A percentile compares a stretch with the other conserved stretches of the same genome.
Evolutionary conservation across 2,113 vertebrate genomes (phyloP).

Genomic region (Phainopepla nitens): DNA sequence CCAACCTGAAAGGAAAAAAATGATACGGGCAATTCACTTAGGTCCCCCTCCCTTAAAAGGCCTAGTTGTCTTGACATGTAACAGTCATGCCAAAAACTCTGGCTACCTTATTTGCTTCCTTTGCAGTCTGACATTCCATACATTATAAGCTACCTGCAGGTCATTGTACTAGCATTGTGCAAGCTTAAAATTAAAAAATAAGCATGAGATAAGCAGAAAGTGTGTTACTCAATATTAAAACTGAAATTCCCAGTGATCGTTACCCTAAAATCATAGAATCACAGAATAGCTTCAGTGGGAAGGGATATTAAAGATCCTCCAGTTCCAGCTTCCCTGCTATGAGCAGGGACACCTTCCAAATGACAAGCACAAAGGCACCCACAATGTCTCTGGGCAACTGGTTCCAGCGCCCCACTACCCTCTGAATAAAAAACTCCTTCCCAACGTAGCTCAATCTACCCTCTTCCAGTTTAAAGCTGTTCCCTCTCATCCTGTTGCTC

Average conservation of each 20-base stretch:
- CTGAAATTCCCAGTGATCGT: background rate
- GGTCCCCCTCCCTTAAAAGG: accelerated
- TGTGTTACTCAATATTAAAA: background rate
- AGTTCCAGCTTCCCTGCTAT: background rate
- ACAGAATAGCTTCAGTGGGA: accelerated
- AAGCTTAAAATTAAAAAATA: background rate
- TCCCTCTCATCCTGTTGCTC: too few species aligned
- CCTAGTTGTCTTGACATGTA: background rate
- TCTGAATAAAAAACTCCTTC: background rate
- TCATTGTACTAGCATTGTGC: background rate
- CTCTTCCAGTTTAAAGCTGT: background rate
- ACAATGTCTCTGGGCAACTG: background rate
- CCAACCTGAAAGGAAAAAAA: background rate
- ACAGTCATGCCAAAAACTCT: background rate
- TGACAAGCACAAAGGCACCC: background rate
- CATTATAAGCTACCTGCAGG: background rate
- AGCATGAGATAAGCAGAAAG: background rate
- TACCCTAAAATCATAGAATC: background rate
- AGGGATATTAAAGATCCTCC: background rate
- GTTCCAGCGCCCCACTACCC: too few species aligned
- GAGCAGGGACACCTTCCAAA: background rate
- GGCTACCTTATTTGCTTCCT: background rate
- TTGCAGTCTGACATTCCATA: background rate
- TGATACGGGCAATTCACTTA: background rate
- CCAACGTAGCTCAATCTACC: background rate